A percentile compares a stretch with the other conserved stretches of the same genome.
These are phyloP conservation scores for Brassicogethes aeneus DNA, from an alignment of 2,888 invertebrate species.

Conservation along the genomic window DNA sequence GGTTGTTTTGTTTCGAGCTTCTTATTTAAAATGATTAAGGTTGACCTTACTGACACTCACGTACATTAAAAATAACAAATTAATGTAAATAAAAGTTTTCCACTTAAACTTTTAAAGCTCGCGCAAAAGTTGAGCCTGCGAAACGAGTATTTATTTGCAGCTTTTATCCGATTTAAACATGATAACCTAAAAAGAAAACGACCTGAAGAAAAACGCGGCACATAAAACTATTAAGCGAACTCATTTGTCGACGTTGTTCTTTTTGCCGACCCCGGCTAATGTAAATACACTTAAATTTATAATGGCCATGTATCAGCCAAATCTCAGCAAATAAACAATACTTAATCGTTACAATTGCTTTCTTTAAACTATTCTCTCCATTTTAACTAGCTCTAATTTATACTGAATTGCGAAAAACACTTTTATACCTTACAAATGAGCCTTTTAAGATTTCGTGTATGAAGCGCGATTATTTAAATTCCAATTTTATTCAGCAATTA, in stretches of 20 bases:
- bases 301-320: constrained; percentile 3
- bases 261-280: constrained; percentile 1
- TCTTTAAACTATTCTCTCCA: neutral
- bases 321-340: constrained; percentile 3
- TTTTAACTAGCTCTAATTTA: neutral
- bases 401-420: constrained; percentile 1
- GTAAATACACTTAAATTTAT: constrained; percentile 3
- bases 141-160: neutral
- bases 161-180: neutral
- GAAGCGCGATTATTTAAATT: neutral
- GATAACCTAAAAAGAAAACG: neutral
- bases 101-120: too few species aligned
- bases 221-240: constrained; percentile 4
- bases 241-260: constrained; percentile 1
- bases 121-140: too few species aligned
- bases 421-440: neutral
- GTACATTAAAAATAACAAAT: too few species aligned
- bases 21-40: too few species aligned
- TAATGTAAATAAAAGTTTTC: too few species aligned
- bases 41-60: too few species aligned
- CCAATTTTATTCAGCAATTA: neutral
- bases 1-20: too few species aligned
- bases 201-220: neutral
- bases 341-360: constrained; percentile 2
- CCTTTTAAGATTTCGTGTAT: neutral